Evolutionary conservation across 2,888 invertebrate genomes (phyloP).

Genomic region (Sepiola atlantica): DNA sequence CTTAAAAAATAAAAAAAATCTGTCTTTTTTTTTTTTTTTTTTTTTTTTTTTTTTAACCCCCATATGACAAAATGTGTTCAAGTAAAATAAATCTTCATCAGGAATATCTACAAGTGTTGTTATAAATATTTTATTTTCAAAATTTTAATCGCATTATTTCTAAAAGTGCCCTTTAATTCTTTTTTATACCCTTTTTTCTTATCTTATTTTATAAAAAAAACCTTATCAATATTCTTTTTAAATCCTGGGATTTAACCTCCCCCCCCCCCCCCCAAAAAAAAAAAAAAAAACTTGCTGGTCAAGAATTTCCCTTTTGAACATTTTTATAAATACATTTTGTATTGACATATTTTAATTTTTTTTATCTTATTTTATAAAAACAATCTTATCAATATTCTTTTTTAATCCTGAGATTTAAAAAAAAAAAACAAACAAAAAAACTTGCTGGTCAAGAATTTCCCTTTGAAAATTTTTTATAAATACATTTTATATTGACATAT

Average conservation of each 20-base stretch:
- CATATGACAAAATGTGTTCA: too few species aligned
- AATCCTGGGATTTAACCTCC: not conserved
- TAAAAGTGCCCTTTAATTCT: not conserved
- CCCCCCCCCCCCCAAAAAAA: too few species aligned
- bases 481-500: not conserved
- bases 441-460: not conserved
- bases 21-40: too few species aligned
- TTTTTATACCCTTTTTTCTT: not conserved
- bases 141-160: not conserved
- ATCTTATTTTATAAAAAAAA: not conserved
- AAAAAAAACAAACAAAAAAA: not conserved
- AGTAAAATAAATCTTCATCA: too few species aligned
- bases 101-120: not conserved
- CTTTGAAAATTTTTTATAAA: not conserved
- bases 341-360: too few species aligned
- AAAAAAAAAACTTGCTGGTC: too few species aligned
- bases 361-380: not conserved
- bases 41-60: too few species aligned
- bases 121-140: not conserved
- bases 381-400: not conserved
- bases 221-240: not conserved
- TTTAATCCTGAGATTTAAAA: not conserved
- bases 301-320: too few species aligned
- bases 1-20: too few species aligned
- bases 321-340: too few species aligned